phyloP scores from a whole-genome alignment of 2,113 vertebrate genomes.

The Chamaea fasciata region DNA sequence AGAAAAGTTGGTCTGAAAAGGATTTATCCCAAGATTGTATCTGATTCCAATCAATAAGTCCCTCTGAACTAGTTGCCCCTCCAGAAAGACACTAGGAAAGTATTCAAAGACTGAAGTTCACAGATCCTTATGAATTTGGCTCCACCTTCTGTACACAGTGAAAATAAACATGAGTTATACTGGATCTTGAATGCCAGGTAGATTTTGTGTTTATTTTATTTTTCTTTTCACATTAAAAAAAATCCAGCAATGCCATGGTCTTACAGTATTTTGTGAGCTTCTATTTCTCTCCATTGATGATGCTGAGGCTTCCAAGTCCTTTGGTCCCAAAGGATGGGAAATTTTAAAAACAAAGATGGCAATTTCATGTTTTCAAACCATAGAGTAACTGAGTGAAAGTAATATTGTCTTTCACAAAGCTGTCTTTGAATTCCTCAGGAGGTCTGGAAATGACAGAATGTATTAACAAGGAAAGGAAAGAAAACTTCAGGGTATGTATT shows the following conservation, averaged over 20 bases:
- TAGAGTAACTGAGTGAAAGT: not conserved
- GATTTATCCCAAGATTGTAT: not conserved
- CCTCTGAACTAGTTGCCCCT: not conserved
- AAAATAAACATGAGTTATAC: constrained; percentile 57
- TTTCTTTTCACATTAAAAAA: not conserved
- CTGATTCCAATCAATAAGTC: not conserved
- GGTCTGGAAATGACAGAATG: not conserved
- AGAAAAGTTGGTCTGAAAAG: not conserved
- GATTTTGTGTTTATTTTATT: not conserved
- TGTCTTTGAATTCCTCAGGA: not conserved
- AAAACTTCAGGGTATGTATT: not conserved
- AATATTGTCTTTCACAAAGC: not conserved
- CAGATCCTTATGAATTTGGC: constrained; percentile 73
- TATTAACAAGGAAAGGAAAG: not conserved
- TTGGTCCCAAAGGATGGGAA: not conserved
- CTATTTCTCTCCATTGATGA: not conserved
- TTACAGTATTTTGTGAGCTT: not conserved
- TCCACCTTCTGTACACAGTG: constrained; percentile 76
- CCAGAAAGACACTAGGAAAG: not conserved
- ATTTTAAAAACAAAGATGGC: not conserved
- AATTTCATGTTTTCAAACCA: not conserved
- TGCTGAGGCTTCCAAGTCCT: not conserved
- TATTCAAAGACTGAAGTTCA: not conserved
- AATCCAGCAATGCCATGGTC: not conserved
- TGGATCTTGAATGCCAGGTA: not conserved